A percentile compares a stretch with the other conserved stretches of the same genome.
Evolutionary conservation across 2,888 invertebrate species (phyloP).

Genomic region (Busseola fusca): DNA sequence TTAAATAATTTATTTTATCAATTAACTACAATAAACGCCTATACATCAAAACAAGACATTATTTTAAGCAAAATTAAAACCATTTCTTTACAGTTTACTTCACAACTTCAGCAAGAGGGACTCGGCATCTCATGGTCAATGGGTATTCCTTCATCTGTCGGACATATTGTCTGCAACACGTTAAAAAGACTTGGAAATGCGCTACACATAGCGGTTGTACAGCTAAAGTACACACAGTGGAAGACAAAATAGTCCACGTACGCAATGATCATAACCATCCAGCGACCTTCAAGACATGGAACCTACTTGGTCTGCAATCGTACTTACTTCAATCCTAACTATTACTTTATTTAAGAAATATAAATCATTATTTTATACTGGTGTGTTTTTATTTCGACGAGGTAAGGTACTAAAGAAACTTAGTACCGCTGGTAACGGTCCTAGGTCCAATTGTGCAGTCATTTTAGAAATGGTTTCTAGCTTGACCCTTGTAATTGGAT

Average conservation of each 20-base stretch:
- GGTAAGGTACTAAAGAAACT: background rate
- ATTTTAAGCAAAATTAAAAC: conserved; percentile 22
- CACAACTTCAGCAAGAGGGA: conserved; percentile 76
- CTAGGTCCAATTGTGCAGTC: background rate
- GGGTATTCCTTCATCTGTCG: conserved; percentile 79
- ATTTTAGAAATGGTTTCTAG: background rate
- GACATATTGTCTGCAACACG: conserved; percentile 73
- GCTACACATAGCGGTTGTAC: conserved; percentile 76
- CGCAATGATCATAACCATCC: conserved; percentile 75
- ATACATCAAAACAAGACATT: background rate
- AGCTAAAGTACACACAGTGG: conserved; percentile 77
- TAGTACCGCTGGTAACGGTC: no score
- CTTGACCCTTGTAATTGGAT: background rate
- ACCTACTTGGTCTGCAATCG: conserved; percentile 53
- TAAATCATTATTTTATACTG: conserved; percentile 19
- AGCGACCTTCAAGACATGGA: conserved; percentile 44
- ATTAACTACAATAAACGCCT: background rate
- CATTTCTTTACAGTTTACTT: conserved; percentile 75
- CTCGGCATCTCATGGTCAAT: conserved; percentile 74
- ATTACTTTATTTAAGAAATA: conserved; percentile 19
- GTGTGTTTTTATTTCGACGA: conserved; percentile 17
- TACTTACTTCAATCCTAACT: conserved; percentile 32
- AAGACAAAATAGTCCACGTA: conserved; percentile 72
- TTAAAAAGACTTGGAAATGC: conserved; percentile 79
- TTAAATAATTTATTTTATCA: conserved; percentile 12